Evolutionary conservation across 2,797 vertebrate genomes (phyloP), one percentile per base, ranked within the genome.

Genomic region (Platalea minor): DNA sequence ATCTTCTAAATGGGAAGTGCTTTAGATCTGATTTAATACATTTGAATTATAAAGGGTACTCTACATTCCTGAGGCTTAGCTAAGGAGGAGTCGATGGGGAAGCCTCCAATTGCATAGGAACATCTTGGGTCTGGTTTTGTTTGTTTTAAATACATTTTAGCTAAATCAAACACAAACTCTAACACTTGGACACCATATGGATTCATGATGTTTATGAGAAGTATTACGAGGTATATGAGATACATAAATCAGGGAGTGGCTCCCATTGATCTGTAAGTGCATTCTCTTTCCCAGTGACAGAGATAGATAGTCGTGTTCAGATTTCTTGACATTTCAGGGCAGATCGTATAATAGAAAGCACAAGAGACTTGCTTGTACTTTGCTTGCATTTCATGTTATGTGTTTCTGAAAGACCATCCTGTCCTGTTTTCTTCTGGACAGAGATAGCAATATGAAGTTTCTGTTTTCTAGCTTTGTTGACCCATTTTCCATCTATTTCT

Each of bases 141-240:
- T 94, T 92, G 39, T 70, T 90, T 95, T 61, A 67, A 77, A 41
- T 80, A 33, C 24, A 31, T 77, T 78, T 81, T 82, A 86, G 28
- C 21, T 87, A 85, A 88, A 88, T 88, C 68, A 85, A 92, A 51
- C 31, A 63, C 28, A 75, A 93, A 91, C 74, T 60, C 20, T 89
- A 91, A 25, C 78, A 80, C 68, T 96, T 92, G 81, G 87, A 70
- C 15, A 57, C 76, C 92, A 88, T 93, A 89, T 84, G 87, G 79
- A 31, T 91, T 93, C 73, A 25, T 75, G 41, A 91, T 56, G 43
- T 78, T 94, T 85, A 50, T 89, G 45, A 70, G 85, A 53, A 77
- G 39, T 83, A 85, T 83, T 94, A 64, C 3, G 5, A 84, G n/a
- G 61, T 46, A 60, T 89, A 87, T 85, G 85, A 90, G 82, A 91